A percentile compares a stretch with the other conserved stretches of the same genome.
Conservation (phyloP, 2,888 invertebrate genomes). For the Heliconius cydno region DNA sequence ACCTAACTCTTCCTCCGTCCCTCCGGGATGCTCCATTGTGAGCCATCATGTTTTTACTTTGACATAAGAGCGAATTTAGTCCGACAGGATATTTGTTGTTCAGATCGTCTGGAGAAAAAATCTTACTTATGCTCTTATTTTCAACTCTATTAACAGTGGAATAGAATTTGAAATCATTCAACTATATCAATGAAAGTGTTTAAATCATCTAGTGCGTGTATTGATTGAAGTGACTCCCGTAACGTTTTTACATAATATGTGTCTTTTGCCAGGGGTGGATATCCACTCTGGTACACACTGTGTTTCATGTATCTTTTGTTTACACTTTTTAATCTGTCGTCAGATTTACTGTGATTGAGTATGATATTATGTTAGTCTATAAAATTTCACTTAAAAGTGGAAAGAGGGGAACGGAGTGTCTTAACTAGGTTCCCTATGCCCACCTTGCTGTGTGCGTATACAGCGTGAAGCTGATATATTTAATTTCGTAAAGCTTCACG, state of each 20-base stretch:
- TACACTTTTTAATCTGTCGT: conserved; percentile 20
- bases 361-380: background rate
- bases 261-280: conserved; percentile 73
- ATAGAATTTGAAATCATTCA: conserved; percentile 59
- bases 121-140: conserved; percentile 47
- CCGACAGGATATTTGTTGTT: conserved; percentile 69
- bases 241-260: conserved; percentile 83
- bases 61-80: conserved; percentile 66
- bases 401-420: too few species aligned
- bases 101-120: conserved; percentile 69
- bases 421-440: too few species aligned
- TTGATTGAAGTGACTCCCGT: conserved; percentile 83
- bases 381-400: background rate
- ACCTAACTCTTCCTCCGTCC: conserved; percentile 78
- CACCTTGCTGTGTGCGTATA: too few species aligned
- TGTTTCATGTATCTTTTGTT: conserved; percentile 37
- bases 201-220: conserved; percentile 80
- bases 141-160: conserved; percentile 50
- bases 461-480: too few species aligned
- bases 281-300: conserved; percentile 53
- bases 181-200: conserved; percentile 68
- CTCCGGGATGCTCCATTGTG: conserved; percentile 57
- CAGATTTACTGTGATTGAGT: conserved; percentile 5
- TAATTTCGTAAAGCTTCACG: too few species aligned
- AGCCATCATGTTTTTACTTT: conserved; percentile 55